Base-by-base conservation (phyloP, 2,888 invertebrate genomes). In the Catocala sponsa region DNA sequence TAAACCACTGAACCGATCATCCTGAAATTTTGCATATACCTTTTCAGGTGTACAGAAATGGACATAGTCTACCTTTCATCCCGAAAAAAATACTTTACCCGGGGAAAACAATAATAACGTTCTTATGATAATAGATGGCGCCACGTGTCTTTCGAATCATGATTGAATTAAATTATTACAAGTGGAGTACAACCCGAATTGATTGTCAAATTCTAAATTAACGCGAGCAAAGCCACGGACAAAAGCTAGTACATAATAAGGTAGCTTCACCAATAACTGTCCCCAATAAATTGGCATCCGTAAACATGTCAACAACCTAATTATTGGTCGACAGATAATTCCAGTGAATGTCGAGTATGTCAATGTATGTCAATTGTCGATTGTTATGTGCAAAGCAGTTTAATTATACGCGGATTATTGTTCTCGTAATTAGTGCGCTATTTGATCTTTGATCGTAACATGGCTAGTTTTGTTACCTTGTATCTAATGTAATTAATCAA, bases 341-440 rank as follows among this genome's bases (percentile, higher is more conserved):
- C 79, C 73, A 49, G 64, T 65, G 72, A 74, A 70, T 79, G 81
- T 79, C 84, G 81, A 86, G 84, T 15, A 48, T 33, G 58, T 33
- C 55, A 32, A 38, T 42, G 61, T 63, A 55, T 63, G 60, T 68
- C 65, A 62, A 73, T 68, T 70, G 25, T 25, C 25, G 63, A 61
- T 72, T 80, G 76, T 74, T 70, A 69, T 72, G 70, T 74, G 77
- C 78, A 76, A 83, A 56, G 59, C 47, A 49, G 78, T 79, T 86
- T 88, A 88, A 91, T 92, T 91, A 91, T 88, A 72, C 65, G 55
- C 65, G 86, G 88, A 88, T 92, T 90, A 91, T 84, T 81, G 80
- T 81, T 65, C 68, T 65, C 68, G 75, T 88, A 89, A 90, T 91
- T 89, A 90, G 85, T 68, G 43, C 4, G 46, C 9, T 65, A 60